A percentile compares a stretch with the other conserved stretches of the same genome.
phyloP scores from a whole-genome alignment of 2,797 vertebrate species.

The Cottoperca gobio region DNA sequence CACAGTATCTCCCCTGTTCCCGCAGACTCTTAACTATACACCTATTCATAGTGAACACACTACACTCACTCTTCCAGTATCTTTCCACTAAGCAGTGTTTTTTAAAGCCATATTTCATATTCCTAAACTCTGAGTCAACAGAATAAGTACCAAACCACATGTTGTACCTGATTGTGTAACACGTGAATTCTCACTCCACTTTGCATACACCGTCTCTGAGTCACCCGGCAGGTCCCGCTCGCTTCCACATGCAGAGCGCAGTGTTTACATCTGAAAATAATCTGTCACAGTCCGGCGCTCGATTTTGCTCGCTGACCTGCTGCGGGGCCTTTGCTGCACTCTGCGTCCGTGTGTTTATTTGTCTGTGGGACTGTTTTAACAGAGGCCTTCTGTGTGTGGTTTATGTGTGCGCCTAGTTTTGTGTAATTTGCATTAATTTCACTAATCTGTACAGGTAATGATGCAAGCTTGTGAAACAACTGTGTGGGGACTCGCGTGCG shows the following conservation, averaged over 20 bases:
- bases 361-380: conserved; percentile 18
- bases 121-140: conserved; percentile 52
- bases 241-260: background rate
- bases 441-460: background rate
- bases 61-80: conserved; percentile 10
- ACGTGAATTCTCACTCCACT: conserved; percentile 35
- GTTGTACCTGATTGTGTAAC: conserved; percentile 40
- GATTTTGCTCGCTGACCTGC: conserved; percentile 21
- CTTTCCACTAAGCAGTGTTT: conserved; percentile 14
- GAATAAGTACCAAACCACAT: background rate
- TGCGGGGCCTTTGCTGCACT: conserved; percentile 6
- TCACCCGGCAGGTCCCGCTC: background rate
- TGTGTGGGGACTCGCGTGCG: background rate
- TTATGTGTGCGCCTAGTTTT: background rate
- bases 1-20: background rate
- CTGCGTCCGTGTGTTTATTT: conserved; percentile 38
- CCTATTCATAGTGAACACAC: background rate
- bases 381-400: conserved; percentile 8
- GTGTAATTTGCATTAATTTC: conserved; percentile 14
- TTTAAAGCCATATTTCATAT: conserved; percentile 38
- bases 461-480: background rate
- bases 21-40: background rate
- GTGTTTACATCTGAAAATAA: conserved; percentile 51
- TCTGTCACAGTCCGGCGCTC: background rate
- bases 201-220: conserved; percentile 7